A percentile compares a stretch with the other conserved stretches of the same genome.
phyloP scores from a whole-genome alignment of 2,113 vertebrate species.

The Syrmaticus mikado region DNA sequence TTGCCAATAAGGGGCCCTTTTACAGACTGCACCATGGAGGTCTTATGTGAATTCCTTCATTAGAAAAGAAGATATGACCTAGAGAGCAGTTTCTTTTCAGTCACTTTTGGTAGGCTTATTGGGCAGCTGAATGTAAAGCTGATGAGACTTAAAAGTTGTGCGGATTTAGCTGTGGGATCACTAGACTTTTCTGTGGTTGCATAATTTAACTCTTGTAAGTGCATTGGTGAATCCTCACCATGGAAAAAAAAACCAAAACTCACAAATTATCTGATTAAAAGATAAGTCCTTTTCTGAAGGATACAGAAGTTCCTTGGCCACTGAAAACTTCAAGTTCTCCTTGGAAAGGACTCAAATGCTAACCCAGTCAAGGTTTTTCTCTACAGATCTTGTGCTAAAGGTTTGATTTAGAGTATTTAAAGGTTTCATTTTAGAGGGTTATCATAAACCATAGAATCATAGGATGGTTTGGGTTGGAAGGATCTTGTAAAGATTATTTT shows the following conservation, averaged over 20 bases:
- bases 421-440: neutral
- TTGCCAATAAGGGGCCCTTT: neutral
- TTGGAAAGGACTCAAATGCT: neutral
- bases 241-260: no score
- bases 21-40: neutral
- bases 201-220: neutral
- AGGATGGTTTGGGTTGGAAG: neutral
- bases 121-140: neutral
- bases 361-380: neutral
- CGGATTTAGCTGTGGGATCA: neutral
- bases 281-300: neutral
- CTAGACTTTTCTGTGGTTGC: neutral
- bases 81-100: neutral
- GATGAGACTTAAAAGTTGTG: neutral
- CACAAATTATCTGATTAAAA: neutral
- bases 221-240: neutral
- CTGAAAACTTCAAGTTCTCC: neutral
- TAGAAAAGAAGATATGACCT: neutral
- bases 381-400: neutral
- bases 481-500: neutral
- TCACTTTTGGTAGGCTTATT: neutral
- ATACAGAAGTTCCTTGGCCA: neutral
- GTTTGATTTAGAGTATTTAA: neutral
- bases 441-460: neutral
- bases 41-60: fast-evolving